A percentile compares a stretch with the other conserved stretches of the same genome.
phyloP scores from a whole-genome alignment of 2,888 invertebrate species.

The Ochropleura plecta region DNA sequence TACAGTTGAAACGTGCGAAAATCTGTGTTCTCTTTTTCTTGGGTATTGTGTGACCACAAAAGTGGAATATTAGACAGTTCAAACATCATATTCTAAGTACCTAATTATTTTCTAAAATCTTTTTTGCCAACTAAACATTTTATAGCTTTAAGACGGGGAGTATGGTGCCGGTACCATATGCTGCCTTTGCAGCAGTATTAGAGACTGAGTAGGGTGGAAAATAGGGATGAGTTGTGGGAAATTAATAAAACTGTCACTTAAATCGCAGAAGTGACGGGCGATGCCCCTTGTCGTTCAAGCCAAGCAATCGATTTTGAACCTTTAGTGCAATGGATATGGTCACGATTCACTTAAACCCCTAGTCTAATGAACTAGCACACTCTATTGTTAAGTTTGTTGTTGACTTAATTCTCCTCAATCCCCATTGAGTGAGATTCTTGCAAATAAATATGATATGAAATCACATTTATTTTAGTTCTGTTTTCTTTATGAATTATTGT shows the following conservation, averaged over 20 bases:
- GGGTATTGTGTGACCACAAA: not conserved
- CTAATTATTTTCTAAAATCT: not conserved
- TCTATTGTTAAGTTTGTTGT: slow-evolving; percentile 86
- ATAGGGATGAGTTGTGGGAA: slow-evolving; percentile 90
- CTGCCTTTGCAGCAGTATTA: slow-evolving; percentile 84
- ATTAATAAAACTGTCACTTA: slow-evolving; percentile 95
- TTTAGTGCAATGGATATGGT: slow-evolving; percentile 71
- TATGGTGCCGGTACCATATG: slow-evolving; percentile 84
- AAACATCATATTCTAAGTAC: not conserved
- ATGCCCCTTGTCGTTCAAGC: slow-evolving; percentile 78
- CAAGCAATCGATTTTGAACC: slow-evolving; percentile 75
- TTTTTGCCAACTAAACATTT: not conserved
- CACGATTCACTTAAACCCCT: slow-evolving; percentile 66
- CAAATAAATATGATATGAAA: slow-evolving; percentile 82
- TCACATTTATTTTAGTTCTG: slow-evolving; percentile 49
- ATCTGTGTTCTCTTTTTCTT: not conserved
- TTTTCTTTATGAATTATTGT: slow-evolving; percentile 34
- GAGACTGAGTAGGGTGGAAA: slow-evolving; percentile 85
- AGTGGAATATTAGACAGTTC: not conserved
- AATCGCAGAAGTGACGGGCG: slow-evolving; percentile 88
- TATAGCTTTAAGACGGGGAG: slow-evolving; percentile 51
- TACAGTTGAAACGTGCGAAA: not conserved
- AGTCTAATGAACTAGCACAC: slow-evolving; percentile 75
- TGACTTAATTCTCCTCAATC: slow-evolving; percentile 86
- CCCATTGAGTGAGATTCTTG: slow-evolving; percentile 80